Evolutionary conservation across 2,113 vertebrate species (phyloP).

Genomic region (Myocastor coypus): DNA sequence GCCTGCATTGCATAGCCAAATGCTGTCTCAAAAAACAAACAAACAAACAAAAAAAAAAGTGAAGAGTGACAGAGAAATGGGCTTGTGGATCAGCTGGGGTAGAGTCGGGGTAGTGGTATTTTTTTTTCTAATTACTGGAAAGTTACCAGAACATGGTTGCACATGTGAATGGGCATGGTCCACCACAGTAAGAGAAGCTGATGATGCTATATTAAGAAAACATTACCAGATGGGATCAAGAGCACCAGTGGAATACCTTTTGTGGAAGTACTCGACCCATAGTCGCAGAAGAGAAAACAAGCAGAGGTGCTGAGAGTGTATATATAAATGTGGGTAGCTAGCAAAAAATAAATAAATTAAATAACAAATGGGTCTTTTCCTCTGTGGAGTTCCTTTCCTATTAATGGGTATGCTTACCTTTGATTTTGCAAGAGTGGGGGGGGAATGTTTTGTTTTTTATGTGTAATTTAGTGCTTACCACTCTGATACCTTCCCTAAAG

Average conservation of each 20-base stretch:
- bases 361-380: not conserved
- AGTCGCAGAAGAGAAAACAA: not conserved
- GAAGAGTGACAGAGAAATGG: not conserved
- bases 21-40: not conserved
- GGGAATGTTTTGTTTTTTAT: not conserved
- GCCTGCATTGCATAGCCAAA: not conserved
- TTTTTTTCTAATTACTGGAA: not conserved
- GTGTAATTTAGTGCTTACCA: not conserved
- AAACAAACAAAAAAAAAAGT: not conserved
- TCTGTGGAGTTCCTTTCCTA: constrained; percentile 6
- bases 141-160: not conserved
- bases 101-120: not conserved
- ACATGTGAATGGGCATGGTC: not conserved
- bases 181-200: not conserved
- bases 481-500: not conserved
- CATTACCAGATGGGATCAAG: not conserved
- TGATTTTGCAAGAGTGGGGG: not conserved
- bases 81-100: not conserved
- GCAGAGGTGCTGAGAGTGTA: not conserved
- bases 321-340: not conserved
- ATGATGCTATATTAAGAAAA: not conserved
- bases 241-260: not conserved
- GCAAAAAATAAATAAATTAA: not conserved
- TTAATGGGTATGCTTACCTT: not conserved
- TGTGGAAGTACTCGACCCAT: not conserved